Percentiles rank a stretch among this genome's conserved stretches.
phyloP scores from a whole-genome alignment of 2,888 invertebrate species.

The Agapetus fuscipes region DNA sequence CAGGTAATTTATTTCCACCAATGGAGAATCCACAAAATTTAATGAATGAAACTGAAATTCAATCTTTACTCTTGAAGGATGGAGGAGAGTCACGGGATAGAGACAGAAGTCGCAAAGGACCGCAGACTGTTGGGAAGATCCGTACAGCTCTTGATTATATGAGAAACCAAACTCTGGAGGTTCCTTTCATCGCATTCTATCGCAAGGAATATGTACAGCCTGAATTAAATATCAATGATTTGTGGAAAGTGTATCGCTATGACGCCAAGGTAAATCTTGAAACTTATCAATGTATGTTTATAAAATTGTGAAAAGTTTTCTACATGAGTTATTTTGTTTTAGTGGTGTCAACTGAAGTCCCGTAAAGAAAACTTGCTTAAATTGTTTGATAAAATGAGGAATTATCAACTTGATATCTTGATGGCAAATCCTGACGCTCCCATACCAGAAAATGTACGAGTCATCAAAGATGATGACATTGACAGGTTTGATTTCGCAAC shows the following conservation, averaged over 20 bases:
- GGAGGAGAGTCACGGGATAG: constrained; percentile 26
- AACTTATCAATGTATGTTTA: constrained; percentile 1
- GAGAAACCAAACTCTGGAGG: constrained; percentile 90
- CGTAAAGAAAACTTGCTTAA: constrained; percentile 74
- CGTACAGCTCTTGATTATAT: constrained; percentile 92
- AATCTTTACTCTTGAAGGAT: no score
- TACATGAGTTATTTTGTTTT: no score
- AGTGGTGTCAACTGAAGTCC: constrained; percentile 82
- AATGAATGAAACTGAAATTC: no score
- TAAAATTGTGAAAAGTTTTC: not conserved
- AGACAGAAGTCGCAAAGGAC: constrained; percentile 53
- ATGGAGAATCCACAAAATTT: not conserved
- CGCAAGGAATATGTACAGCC: constrained; percentile 96
- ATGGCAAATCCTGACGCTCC: constrained; percentile 77
- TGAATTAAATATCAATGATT: constrained; percentile 85
- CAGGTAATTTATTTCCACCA: constrained; percentile 9
- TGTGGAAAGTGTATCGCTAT: constrained; percentile 96
- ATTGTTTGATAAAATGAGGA: constrained; percentile 85
- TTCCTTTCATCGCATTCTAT: constrained; percentile 98
- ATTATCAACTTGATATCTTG: constrained; percentile 75
- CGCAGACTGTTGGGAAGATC: constrained; percentile 75
- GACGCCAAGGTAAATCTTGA: constrained; percentile 66
- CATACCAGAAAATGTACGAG: constrained; percentile 69
- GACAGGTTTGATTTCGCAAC: no score
- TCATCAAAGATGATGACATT: constrained; percentile 79